Conservation (phyloP, 2,113 vertebrate species). For the Mobula birostris region DNA sequence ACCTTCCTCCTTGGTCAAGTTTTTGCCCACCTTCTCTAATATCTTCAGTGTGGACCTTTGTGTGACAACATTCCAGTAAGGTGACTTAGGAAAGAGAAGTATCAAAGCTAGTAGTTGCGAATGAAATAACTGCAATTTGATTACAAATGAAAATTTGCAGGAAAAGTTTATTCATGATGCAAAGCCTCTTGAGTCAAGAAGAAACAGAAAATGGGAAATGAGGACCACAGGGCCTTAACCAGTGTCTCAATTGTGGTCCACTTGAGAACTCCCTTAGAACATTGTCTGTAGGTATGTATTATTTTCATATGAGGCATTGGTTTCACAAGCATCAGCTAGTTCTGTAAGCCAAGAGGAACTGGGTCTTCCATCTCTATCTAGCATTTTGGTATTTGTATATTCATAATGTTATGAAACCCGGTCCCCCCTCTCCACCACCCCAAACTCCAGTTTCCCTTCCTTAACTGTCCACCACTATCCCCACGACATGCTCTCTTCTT, state of each 20-base stretch:
- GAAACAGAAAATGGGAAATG: conserved; percentile 34
- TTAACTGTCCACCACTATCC: too few relatives aligned
- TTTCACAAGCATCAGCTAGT: not conserved
- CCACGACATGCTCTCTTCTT: too few relatives aligned
- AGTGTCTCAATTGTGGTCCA: conserved; percentile 18
- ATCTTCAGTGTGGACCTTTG: not conserved
- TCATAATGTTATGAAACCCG: not conserved
- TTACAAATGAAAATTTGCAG: not conserved
- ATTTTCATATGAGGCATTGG: not conserved
- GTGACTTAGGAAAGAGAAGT: too few relatives aligned
- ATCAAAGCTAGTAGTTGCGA: not conserved
- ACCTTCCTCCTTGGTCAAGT: not conserved
- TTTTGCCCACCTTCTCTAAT: not conserved
- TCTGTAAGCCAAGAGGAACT: conserved; percentile 21
- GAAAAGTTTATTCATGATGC: not conserved
- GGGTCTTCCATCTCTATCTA: not conserved
- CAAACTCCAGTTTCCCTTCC: not conserved
- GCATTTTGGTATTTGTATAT: not conserved
- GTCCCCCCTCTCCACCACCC: not conserved
- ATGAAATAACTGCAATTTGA: not conserved
- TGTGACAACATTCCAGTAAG: not conserved
- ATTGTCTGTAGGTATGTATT: conserved; percentile 5
- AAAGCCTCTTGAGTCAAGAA: conserved; percentile 12
- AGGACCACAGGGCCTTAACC: conserved; percentile 21
- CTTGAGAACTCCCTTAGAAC: not conserved